These are phyloP conservation scores for Venustoraphidia nigricollis DNA, from an alignment of 2,888 invertebrate species.

Conservation along the genomic window DNA sequence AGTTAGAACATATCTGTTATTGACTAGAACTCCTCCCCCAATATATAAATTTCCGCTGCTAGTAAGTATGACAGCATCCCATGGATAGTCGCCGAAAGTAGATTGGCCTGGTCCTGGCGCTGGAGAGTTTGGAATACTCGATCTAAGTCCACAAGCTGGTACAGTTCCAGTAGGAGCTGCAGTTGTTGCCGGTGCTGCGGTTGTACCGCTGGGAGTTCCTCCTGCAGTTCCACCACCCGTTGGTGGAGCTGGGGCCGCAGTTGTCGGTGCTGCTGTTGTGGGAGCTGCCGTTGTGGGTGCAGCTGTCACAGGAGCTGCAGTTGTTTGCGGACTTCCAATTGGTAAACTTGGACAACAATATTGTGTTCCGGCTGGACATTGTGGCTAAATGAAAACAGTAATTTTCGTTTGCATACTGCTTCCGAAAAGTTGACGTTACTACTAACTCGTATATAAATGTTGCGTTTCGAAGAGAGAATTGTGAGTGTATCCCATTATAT, in stretches of 20 bases:
- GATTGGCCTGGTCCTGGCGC: slow-evolving; percentile 5
- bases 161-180: background rate
- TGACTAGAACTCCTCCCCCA: slow-evolving; percentile 52
- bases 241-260: slow-evolving; percentile 1
- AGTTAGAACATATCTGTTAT: slow-evolving; percentile 43
- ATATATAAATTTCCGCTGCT: slow-evolving; percentile 27
- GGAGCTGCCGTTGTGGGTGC: no score
- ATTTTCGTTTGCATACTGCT: no score
- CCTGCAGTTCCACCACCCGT: background rate
- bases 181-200: slow-evolving; percentile 5
- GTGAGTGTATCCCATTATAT: no score
- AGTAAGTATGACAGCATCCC: slow-evolving; percentile 7
- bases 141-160: slow-evolving; percentile 7
- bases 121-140: slow-evolving; percentile 3
- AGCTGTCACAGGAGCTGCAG: no score
- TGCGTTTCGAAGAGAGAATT: no score
- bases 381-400: background rate
- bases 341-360: slow-evolving; percentile 25
- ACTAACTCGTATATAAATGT: no score
- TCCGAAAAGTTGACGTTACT: no score
- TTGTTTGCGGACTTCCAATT: no score
- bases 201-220: background rate
- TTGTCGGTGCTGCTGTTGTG: no score
- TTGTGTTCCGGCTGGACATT: slow-evolving; percentile 29
- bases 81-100: slow-evolving; percentile 8